These are phyloP conservation scores for Callimorpha dominula DNA, from an alignment of 2,888 invertebrate species.

Conservation along the genomic window DNA sequence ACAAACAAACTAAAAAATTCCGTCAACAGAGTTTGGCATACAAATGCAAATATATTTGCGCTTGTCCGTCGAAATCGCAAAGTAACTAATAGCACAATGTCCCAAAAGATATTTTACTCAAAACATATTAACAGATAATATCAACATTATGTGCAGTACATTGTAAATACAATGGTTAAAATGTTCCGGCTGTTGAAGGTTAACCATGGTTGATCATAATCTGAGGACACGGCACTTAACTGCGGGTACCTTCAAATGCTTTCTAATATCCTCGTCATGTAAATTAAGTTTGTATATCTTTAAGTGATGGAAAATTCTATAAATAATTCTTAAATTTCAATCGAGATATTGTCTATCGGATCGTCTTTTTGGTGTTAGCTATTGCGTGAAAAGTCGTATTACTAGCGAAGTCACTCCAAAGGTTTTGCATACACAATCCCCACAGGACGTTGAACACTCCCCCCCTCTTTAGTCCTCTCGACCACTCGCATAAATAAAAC, in stretches of 20 bases:
- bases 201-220: constrained; percentile 29
- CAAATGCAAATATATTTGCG: not conserved
- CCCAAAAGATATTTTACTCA: not conserved
- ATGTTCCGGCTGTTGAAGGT: constrained; percentile 47
- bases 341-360: no score
- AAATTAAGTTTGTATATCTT: constrained; percentile 17
- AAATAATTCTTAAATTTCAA: no score
- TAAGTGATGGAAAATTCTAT: not conserved
- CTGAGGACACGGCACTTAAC: constrained; percentile 31
- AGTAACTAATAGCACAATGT: not conserved
- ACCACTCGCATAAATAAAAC: no score
- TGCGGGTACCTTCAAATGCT: constrained; percentile 19
- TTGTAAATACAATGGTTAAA: constrained; percentile 20
- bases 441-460: no score
- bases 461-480: no score
- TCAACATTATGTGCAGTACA: constrained; percentile 1
- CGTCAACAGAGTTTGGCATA: not conserved
- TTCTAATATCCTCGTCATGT: constrained; percentile 29
- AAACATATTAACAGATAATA: constrained; percentile 6
- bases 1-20: not conserved
- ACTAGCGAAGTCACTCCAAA: no score
- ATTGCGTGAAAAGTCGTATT: no score
- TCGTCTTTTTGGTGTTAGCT: no score
- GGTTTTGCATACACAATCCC: no score
- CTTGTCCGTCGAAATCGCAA: not conserved